A percentile compares a stretch with the other conserved stretches of the same genome.
These are phyloP conservation scores for Caenorhabditis uteleia DNA, from an alignment of 2,888 invertebrate species.

Conservation along the genomic window DNA sequence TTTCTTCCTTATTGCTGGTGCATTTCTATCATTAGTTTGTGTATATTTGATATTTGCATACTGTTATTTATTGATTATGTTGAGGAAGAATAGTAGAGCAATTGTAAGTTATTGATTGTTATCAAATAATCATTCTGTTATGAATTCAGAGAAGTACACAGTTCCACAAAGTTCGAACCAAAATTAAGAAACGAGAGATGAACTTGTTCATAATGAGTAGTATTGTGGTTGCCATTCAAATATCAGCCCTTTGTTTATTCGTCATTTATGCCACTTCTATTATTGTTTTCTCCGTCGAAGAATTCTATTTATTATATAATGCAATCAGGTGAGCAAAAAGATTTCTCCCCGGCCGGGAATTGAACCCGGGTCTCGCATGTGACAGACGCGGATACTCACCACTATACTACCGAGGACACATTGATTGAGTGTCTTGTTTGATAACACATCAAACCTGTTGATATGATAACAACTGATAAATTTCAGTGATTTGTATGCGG, in stretches of 20 bases:
- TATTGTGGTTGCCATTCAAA: constrained; percentile 28
- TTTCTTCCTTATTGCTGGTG: constrained; percentile 26
- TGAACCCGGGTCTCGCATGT: constrained; percentile 68
- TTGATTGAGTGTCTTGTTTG: neutral
- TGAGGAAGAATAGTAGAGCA: constrained; percentile 6
- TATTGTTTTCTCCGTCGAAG: constrained; percentile 15
- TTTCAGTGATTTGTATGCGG: constrained; percentile 31
- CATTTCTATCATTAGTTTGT: constrained; percentile 13
- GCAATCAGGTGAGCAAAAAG: constrained; percentile 6
- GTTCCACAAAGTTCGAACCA: constrained; percentile 2
- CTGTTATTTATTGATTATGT: constrained; percentile 22
- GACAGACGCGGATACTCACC: constrained; percentile 67
- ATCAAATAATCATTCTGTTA: neutral
- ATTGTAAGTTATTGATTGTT: neutral
- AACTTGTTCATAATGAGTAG: constrained; percentile 31
- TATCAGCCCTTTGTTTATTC: constrained; percentile 13
- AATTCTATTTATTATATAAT: constrained; percentile 31
- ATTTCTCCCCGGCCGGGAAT: constrained; percentile 50
- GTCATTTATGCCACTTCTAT: constrained; percentile 15
- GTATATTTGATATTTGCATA: constrained; percentile 12
- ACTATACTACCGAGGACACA: constrained; percentile 56
- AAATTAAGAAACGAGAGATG: constrained; percentile 14
- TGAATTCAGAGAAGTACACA: neutral
- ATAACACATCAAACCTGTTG: neutral
- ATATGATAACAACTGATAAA: constrained; percentile 1